Evolutionary conservation across 2,888 invertebrate genomes (phyloP), one percentile per base, ranked within the genome.

Genomic region (Perithous albicinctus): DNA sequence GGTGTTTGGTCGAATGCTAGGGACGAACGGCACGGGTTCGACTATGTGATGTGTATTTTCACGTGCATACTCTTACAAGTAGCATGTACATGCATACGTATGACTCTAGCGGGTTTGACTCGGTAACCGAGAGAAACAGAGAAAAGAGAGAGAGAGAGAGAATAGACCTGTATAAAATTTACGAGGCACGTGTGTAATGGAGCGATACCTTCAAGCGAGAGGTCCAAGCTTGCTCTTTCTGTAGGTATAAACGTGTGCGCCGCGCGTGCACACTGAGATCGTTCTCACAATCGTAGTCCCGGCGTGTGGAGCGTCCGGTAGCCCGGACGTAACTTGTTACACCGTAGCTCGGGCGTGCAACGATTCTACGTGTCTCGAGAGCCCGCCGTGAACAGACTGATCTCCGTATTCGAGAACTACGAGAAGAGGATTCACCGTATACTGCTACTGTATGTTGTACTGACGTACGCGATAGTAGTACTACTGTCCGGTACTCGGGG

Each of bases 321-420:
- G 59, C 73, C 73, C 78, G 78, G 73, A 78, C 78, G 78, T 73
- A 78, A 67, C 78, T 73, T 67, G 78, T 73, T 78, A 78, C 78
- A 78, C 51, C 78, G 73, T 78, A 73, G 38, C 66, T 78, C 73
- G 66, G 64, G 66, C 66, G 66, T 73, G 56, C 64, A 66, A 66
- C 46, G 78, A 72, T 67, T 46, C 76, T 72, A 67, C 73, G 72
- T 78, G 66, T 73, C 73, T 61, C 66, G 23, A 46, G 73, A 73
- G 73, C 56, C 48, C 46, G 26, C 56, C 51, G 12, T 51, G 51
- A 51, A 18, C 66, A 15, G 18, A 35, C 59, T 66, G 78, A 73
- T 78, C 78, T 67, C 66, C 35, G 38, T 70, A 61, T 61, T 35
- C 38, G 59, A 59, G 26, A 64, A 63, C 69, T 51, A 51, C 63